Percentiles rank a stretch among this genome's conserved stretches.
Conservation (phyloP, 2,888 invertebrate species). For the Antitype chi region DNA sequence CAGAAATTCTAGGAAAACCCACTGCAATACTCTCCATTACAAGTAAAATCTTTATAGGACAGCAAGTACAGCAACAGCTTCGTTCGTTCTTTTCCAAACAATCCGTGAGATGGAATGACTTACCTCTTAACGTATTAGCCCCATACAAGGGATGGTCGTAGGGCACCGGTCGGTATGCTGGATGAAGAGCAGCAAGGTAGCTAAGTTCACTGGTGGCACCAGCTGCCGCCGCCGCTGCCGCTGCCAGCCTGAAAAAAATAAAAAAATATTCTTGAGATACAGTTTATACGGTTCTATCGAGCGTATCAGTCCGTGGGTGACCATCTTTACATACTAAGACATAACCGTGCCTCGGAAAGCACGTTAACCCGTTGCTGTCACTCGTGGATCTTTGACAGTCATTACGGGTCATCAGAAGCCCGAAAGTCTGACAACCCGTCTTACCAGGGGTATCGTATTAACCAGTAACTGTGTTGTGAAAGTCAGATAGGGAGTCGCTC, state of each 20-base stretch:
- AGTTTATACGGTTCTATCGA: no score
- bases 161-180: conserved; percentile 91
- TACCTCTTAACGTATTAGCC: conserved; percentile 89
- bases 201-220: conserved; percentile 89
- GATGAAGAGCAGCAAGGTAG: conserved; percentile 88
- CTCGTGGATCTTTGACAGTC: no score
- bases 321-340: no score
- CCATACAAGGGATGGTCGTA: conserved; percentile 91
- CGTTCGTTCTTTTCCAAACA: neutral
- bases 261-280: conserved; percentile 22
- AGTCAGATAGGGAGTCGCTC: no score
- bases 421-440: no score
- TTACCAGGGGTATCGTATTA: no score
- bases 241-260: conserved; percentile 81
- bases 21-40: neutral
- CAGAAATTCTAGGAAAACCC: neutral
- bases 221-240: conserved; percentile 87
- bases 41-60: neutral
- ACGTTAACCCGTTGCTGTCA: no score
- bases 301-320: no score
- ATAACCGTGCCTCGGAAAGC: no score
- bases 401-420: no score
- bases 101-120: conserved; percentile 47
- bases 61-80: no score
- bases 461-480: no score